These are phyloP conservation scores for Brachystomella parvula DNA, from an alignment of 1,140 invertebrate species.

Conservation along the genomic window DNA sequence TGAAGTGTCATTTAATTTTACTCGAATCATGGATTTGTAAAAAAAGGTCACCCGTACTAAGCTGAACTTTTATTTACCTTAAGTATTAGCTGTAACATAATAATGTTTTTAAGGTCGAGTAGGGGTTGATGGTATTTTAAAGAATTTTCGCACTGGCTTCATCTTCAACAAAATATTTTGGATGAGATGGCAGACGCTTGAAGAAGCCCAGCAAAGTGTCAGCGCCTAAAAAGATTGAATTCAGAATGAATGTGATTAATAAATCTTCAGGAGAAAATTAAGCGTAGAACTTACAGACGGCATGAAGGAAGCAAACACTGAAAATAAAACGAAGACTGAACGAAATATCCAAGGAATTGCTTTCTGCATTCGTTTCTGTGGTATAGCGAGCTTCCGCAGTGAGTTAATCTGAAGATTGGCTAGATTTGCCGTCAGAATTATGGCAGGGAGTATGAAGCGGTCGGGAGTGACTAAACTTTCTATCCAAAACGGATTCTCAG, in stretches of 20 bases:
- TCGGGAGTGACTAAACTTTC: slow-evolving; percentile 26
- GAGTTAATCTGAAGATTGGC: slow-evolving; percentile 26
- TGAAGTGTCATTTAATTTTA: no score
- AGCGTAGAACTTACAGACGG: slow-evolving; percentile 30
- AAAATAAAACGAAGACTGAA: slow-evolving; percentile 18
- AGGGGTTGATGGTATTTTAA: slow-evolving; percentile 19
- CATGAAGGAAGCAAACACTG: slow-evolving; percentile 20
- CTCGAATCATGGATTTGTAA: no score
- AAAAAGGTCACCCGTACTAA: no score
- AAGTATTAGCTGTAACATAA: no score
- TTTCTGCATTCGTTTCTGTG: slow-evolving; percentile 26
- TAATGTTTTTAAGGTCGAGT: slow-evolving; percentile 5
- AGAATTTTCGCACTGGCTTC: slow-evolving; percentile 2
- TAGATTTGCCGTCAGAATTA: slow-evolving; percentile 28
- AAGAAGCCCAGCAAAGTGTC: slow-evolving; percentile 34
- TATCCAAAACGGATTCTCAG: slow-evolving; percentile 26
- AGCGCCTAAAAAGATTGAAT: slow-evolving; percentile 24
- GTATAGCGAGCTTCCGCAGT: slow-evolving; percentile 10
- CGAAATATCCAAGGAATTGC: slow-evolving; percentile 27
- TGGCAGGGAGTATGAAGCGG: slow-evolving; percentile 25
- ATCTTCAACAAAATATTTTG: slow-evolving; percentile 23
- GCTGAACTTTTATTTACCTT: no score
- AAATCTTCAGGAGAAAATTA: neutral
- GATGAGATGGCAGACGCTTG: slow-evolving; percentile 19
- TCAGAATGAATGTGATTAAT: neutral